Conservation (phyloP, 2,797 vertebrate species). For the Protonibea diacanthus region DNA sequence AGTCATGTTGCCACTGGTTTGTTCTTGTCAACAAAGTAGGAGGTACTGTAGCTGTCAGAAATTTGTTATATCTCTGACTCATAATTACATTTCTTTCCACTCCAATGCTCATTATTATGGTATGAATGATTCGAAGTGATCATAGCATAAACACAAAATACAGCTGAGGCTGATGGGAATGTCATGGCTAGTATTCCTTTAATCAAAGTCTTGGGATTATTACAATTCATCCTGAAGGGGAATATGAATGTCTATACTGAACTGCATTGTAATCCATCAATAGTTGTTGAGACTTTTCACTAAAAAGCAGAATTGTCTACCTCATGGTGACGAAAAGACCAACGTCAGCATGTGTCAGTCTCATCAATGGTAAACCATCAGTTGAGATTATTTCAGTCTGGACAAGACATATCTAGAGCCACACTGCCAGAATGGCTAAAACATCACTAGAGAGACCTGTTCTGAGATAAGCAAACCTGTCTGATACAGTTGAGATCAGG, state of each 20-base stretch:
- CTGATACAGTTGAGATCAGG: slow-evolving; percentile 20
- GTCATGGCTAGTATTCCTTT: not conserved
- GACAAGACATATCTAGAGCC: not conserved
- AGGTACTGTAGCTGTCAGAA: not conserved
- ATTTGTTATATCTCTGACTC: not conserved
- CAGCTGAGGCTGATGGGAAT: not conserved
- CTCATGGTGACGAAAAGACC: not conserved
- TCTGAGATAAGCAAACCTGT: slow-evolving; percentile 1
- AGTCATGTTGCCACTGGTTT: not conserved
- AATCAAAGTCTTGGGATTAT: not conserved
- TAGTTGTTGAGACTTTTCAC: not conserved
- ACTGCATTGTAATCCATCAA: too few species aligned
- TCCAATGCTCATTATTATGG: not conserved
- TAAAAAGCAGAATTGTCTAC: not conserved
- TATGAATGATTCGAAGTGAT: not conserved
- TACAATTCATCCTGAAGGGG: too few species aligned
- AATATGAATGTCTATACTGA: too few species aligned
- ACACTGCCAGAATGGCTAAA: not conserved
- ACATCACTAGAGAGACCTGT: not conserved
- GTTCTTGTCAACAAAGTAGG: not conserved
- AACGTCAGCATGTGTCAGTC: not conserved
- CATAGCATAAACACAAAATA: not conserved
- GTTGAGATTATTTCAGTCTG: not conserved
- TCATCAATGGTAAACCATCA: not conserved
- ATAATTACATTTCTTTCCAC: not conserved